Conservation (phyloP, 2,113 vertebrate species). For the Oncorhynchus nerka region DNA sequence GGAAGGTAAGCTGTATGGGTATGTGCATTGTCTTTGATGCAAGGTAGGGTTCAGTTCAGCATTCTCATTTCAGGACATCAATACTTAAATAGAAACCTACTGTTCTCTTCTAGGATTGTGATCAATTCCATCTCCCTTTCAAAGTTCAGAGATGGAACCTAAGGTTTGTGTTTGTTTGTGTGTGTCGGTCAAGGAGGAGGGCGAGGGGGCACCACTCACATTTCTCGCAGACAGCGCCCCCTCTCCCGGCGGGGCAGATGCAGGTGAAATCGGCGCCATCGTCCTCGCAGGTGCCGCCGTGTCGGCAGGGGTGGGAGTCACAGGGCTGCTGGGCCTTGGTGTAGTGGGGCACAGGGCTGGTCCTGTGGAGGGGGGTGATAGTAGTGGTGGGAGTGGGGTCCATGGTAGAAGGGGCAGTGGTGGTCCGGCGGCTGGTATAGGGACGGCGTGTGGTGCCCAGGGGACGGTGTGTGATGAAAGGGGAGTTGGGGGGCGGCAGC, state of each 20-base stretch:
- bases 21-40: neutral
- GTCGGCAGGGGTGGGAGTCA: conserved; percentile 86
- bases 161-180: too few relatives aligned
- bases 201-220: conserved; percentile 60
- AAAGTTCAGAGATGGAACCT: neutral
- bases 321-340: conserved; percentile 69
- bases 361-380: neutral
- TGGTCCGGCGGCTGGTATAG: conserved; percentile 36
- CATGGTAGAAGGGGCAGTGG: conserved; percentile 21
- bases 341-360: conserved; percentile 3
- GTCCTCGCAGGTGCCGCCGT: conserved; percentile 87
- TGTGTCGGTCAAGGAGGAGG: too few relatives aligned
- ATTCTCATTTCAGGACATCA: neutral
- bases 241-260: conserved; percentile 84
- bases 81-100: neutral
- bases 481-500: conserved; percentile 41
- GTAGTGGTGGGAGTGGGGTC: neutral
- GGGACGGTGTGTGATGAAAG: conserved; percentile 58
- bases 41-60: neutral
- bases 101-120: neutral
- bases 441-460: conserved; percentile 56
- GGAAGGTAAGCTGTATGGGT: neutral
- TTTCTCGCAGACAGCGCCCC: conserved; percentile 85
- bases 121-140: conserved; percentile 12
- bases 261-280: conserved; percentile 80